These are phyloP conservation scores for Leptothorax acervorum DNA, from an alignment of 2,888 invertebrate species.

Conservation along the genomic window DNA sequence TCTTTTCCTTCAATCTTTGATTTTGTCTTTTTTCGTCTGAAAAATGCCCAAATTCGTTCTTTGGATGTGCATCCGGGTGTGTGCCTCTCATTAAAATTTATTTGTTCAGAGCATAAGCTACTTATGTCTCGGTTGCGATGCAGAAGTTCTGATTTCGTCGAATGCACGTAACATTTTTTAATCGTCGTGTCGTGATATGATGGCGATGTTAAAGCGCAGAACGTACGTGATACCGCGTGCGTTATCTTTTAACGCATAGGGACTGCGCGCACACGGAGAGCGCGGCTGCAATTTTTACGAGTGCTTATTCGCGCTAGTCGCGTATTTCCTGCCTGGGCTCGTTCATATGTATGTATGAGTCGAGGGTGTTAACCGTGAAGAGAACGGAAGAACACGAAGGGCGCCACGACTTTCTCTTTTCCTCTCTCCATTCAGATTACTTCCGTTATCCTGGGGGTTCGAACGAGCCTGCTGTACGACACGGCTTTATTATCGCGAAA, in stretches of 20 bases:
- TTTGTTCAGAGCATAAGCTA: background rate
- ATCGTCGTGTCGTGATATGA: background rate
- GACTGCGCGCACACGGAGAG: constrained; percentile 34
- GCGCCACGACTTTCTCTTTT: constrained; percentile 70
- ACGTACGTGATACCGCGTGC: constrained; percentile 73
- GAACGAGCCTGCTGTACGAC: constrained; percentile 61
- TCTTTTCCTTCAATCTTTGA: background rate
- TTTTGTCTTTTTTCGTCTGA: background rate
- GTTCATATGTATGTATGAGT: constrained; percentile 59
- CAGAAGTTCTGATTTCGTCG: background rate
- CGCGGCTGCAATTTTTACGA: constrained; percentile 72
- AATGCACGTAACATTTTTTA: constrained; percentile 16
- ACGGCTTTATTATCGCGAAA: constrained; percentile 73
- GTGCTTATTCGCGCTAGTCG: constrained; percentile 75
- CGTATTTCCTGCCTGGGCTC: constrained; percentile 66
- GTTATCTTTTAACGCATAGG: constrained; percentile 55
- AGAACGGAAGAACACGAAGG: constrained; percentile 78
- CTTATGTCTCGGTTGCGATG: background rate
- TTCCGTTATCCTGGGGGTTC: constrained; percentile 76
- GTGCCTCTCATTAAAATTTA: background rate
- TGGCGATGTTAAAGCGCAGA: background rate
- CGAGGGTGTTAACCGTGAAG: constrained; percentile 72
- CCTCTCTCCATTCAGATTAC: constrained; percentile 74
- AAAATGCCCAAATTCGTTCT: background rate
- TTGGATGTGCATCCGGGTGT: background rate